Conservation (phyloP, 2,797 vertebrate genomes). For the Erpetoichthys calabaricus region DNA sequence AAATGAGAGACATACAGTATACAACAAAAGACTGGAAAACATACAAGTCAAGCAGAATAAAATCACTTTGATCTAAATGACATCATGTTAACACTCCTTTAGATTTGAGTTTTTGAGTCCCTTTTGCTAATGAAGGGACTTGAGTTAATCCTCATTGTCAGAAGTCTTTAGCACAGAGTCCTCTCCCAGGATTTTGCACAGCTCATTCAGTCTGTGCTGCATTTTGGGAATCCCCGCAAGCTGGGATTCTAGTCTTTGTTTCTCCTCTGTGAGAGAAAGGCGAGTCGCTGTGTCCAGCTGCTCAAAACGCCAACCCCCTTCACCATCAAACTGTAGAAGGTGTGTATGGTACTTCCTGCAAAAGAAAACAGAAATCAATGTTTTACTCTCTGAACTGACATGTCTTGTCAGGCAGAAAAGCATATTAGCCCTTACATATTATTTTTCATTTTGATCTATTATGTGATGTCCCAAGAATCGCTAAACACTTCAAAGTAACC, state of each 20-base stretch:
- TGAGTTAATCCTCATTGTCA: slow-evolving; percentile 39
- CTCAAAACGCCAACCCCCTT: slow-evolving; percentile 93
- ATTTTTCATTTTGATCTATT: too few relatives aligned
- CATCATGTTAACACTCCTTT: neutral
- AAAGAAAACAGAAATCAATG: neutral
- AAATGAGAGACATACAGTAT: slow-evolving; percentile 16
- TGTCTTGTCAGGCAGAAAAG: too few relatives aligned
- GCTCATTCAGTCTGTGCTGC: slow-evolving; percentile 89
- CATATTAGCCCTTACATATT: too few relatives aligned
- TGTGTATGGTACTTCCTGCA: slow-evolving; percentile 95
- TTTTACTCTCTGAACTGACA: too few relatives aligned
- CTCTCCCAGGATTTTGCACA: slow-evolving; percentile 92
- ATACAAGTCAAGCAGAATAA: slow-evolving; percentile 2
- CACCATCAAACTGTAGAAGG: slow-evolving; percentile 91
- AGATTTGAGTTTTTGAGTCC: slow-evolving; percentile 3
- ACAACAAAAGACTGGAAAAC: slow-evolving; percentile 34
- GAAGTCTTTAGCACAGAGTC: slow-evolving; percentile 86
- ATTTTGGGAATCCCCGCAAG: slow-evolving; percentile 92
- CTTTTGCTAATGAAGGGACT: neutral
- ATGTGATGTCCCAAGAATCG: too few relatives aligned
- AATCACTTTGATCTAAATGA: too few relatives aligned
- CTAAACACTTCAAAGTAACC: too few relatives aligned
- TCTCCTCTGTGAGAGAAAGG: slow-evolving; percentile 86
- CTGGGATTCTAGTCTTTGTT: slow-evolving; percentile 86
- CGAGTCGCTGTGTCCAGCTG: slow-evolving; percentile 86